Evolutionary conservation across 2,888 invertebrate genomes (phyloP), one percentile per base, ranked within the genome.

Genomic region (Eurytoma californica): DNA sequence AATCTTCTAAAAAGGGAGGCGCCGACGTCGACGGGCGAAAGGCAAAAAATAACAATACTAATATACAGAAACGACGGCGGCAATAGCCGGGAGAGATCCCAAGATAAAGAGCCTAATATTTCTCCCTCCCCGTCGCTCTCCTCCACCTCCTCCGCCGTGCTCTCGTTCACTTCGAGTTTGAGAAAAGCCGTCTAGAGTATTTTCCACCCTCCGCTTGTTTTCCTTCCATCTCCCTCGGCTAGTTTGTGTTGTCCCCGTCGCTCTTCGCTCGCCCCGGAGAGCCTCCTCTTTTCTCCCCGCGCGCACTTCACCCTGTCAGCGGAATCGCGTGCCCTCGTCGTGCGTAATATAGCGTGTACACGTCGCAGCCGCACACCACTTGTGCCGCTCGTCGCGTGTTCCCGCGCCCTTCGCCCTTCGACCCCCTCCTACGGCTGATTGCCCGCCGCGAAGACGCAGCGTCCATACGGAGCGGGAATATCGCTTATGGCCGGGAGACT

Each of bases 1-100:
- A 72, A 78, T 72, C 68, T 72, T 57, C 61, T 60, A 55, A 68
- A 72, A 65, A 70, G 65, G 55, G 20, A 13, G 4, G 20, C 24
- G 47, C 53, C 12, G 53, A 30, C 39, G 61, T 53, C 67, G 63
- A 12, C 66, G 70, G 24, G 67, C 47, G 68, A 68, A 60, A 72
- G 72, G 24, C 61, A 67, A 79, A 67, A 72, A 75, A 79, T 75
- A 79, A 79, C 79, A 75, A 77, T 78, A 78, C 77, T 75, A 79
- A 74, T 77, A 75, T 72, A 66, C 49, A 63, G 63, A 53, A 51
- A 66, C 63, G 67, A 39, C 76, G 57, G 55, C 18, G 68, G 80
- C 57, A 69, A 79, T 68, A 77, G 72, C 67, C 66, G 47, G 57
- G 68, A 61, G 5, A 68, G 75, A 79, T 79, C 70, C 68, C 49